Percentiles rank a stretch among this genome's conserved stretches.
phyloP scores from a whole-genome alignment of 2,113 vertebrate genomes.

The Ibidorhyncha struthersii region DNA sequence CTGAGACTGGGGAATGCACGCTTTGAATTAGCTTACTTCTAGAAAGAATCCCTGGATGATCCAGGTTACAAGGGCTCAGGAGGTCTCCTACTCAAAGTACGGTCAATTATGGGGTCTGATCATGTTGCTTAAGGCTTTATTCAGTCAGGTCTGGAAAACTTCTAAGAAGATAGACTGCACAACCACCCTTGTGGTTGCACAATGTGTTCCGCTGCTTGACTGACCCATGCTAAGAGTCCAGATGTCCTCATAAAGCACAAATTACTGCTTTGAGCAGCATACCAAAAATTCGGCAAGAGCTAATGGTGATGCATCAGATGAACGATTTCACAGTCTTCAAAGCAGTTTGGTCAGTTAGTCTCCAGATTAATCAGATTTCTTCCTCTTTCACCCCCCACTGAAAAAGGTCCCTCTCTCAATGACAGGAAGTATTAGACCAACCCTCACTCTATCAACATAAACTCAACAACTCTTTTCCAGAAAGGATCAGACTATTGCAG shows the following conservation, averaged over 20 bases:
- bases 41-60: background rate
- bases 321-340: background rate
- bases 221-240: background rate
- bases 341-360: background rate
- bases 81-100: background rate
- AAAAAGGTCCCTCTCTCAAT: background rate
- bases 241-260: background rate
- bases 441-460: background rate
- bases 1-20: background rate
- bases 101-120: background rate
- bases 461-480: background rate
- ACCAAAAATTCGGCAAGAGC: background rate
- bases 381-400: background rate
- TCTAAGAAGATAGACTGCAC: background rate
- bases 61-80: background rate
- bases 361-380: background rate
- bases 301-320: background rate
- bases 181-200: background rate
- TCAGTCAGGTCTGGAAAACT: background rate
- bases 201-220: background rate
- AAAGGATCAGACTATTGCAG: background rate
- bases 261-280: background rate
- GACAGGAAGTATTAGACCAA: background rate
- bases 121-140: background rate
- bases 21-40: background rate